Base-by-base conservation (phyloP, 1,140 invertebrate genomes). In the Macrobrachium nipponense region DNA sequence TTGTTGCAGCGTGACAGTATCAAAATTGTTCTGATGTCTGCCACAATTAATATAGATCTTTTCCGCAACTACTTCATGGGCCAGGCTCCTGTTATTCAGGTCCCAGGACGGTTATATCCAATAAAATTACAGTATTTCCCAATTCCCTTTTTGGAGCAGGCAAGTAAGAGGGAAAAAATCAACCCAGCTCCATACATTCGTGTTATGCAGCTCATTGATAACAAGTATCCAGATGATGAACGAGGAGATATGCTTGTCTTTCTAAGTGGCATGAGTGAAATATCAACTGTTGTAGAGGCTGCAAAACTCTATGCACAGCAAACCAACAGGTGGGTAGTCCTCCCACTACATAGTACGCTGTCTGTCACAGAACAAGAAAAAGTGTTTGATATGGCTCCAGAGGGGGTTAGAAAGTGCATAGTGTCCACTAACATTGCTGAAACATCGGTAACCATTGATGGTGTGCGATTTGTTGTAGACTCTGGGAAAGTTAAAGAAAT, bases 371-470 rank as follows among this genome's bases (percentile, higher is more conserved):
- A 99, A 90, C 98, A 99, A 92, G 98, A 99, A 91, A 99, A 98
- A 92, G 97, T 99, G 10, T 99, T 99, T 91, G 97, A 99, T 90
- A 97, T 98, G 91, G 94, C 98, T n/a, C 98, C 98, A 23, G 96
- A 98, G 86, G 97, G 97, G 43, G 93, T 98, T 2, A 93, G 98
- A 87, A 99, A 99, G 92, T 99, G 98, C 91, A 98, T 99, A 87
- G 94, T 99, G 4, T 97, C 98, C 1, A 99, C 98, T n/a, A 99
- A 99, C 90, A 99, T 99, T 83, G 98, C 99, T 0, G 99, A 99
- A 93, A 99, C 99, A 0, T 99, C 98, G 8, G 95, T 99, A 7
- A 99, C 99, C 0, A 99, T 99, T 85, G 98, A 99, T 92, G 98
- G 98, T 7, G 96, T 99, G 86, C 92, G 98, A 90, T 99, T 99